Evolutionary conservation across 2,113 vertebrate species (phyloP).

Genomic region (Dissostichus mawsoni): DNA sequence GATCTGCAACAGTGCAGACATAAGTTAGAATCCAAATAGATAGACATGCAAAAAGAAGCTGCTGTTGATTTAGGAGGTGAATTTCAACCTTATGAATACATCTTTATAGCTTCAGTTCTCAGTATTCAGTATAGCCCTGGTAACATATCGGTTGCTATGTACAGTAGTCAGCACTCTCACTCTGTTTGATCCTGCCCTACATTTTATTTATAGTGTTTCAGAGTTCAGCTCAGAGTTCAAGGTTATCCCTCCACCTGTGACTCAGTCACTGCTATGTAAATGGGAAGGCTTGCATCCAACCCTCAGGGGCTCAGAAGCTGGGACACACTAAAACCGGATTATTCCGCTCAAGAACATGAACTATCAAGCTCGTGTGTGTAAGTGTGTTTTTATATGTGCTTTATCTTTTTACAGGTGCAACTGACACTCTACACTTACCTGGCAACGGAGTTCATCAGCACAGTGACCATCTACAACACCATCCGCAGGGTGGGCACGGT

Average conservation of each 20-base stretch:
- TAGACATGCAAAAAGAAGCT: too few relatives aligned
- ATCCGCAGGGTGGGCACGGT: constrained; percentile 95
- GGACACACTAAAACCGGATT: constrained; percentile 15
- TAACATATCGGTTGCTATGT: not conserved
- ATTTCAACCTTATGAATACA: too few relatives aligned
- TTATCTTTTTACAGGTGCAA: constrained; percentile 87
- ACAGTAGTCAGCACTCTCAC: constrained; percentile 25
- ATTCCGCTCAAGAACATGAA: constrained; percentile 1
- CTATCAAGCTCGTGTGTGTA: not conserved
- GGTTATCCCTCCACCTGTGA: constrained; percentile 36
- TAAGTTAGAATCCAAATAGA: too few relatives aligned
- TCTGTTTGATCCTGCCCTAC: constrained; percentile 7
- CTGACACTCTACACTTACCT: constrained; percentile 94
- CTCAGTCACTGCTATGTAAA: constrained; percentile 34
- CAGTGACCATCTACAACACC: constrained; percentile 95
- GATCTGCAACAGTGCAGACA: too few relatives aligned
- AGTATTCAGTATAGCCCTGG: too few relatives aligned
- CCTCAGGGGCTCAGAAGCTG: not conserved
- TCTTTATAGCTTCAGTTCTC: too few relatives aligned
- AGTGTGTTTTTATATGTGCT: constrained; percentile 11
- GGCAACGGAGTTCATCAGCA: constrained; percentile 96
- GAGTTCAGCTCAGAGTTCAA: constrained; percentile 39
- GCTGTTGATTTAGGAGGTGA: too few relatives aligned
- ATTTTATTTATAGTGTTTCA: constrained; percentile 28
- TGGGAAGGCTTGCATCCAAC: constrained; percentile 16